These are phyloP conservation scores for Geothlypis trichas DNA, from an alignment of 2,113 vertebrate species.

Conservation along the genomic window DNA sequence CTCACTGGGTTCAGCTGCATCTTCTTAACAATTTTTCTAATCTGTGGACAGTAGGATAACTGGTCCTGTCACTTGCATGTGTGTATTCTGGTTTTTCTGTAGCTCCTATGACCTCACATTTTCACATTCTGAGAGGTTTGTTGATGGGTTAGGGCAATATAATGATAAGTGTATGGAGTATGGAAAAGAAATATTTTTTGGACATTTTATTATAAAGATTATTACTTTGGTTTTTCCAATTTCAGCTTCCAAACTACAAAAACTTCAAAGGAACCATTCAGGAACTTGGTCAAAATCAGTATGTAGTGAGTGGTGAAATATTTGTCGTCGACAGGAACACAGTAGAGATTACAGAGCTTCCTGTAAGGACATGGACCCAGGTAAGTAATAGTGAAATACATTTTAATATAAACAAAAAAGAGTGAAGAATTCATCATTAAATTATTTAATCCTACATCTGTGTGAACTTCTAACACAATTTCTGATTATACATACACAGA, in stretches of 20 bases:
- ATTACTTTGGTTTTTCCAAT: background rate
- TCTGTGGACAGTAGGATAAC: background rate
- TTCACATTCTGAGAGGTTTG: background rate
- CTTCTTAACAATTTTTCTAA: background rate
- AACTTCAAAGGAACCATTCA: conserved; percentile 95
- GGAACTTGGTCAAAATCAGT: conserved; percentile 96
- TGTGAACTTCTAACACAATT: background rate
- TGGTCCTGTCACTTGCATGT: background rate
- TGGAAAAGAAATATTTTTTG: background rate
- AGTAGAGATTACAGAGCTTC: conserved; percentile 96
- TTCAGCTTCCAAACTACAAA: conserved; percentile 96
- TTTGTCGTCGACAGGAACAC: conserved; percentile 94
- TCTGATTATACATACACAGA: background rate
- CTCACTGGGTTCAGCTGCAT: background rate
- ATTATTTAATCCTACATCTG: background rate
- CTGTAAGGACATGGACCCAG: conserved; percentile 98
- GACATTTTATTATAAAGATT: background rate
- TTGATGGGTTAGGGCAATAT: background rate
- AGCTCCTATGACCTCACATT: background rate
- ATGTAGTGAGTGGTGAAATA: conserved; percentile 94
- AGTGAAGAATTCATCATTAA: background rate
- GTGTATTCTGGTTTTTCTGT: background rate
- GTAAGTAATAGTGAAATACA: conserved; percentile 61
- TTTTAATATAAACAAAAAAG: background rate
- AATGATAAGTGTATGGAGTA: background rate